Conservation (phyloP, 2,113 vertebrate species). For the Plecturocebus donacophilus region DNA sequence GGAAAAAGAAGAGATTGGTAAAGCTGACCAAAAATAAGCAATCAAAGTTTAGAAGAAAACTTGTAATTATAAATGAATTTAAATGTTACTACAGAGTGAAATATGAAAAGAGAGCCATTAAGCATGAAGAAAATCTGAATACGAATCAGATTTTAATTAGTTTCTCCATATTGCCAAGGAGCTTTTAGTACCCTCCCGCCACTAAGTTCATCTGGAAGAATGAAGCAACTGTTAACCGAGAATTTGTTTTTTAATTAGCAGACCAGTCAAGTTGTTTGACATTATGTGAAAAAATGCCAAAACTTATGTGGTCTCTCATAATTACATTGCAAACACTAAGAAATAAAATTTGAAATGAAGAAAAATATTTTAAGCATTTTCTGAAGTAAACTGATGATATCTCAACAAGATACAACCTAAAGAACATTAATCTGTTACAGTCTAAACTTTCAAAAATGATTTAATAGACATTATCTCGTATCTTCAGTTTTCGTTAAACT, state of each 20-base stretch:
- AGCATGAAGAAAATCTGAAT: neutral
- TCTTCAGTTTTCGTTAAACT: neutral
- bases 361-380: constrained; percentile 1
- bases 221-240: neutral
- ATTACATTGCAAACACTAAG: neutral
- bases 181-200: neutral
- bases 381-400: neutral
- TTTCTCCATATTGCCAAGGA: neutral
- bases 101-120: neutral
- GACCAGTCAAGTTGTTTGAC: neutral
- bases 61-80: neutral
- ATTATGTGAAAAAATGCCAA: neutral
- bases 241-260: neutral
- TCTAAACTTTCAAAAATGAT: neutral
- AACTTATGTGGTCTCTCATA: neutral
- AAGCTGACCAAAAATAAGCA: neutral
- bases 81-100: neutral
- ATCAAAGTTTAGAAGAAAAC: neutral
- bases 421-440: neutral
- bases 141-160: neutral
- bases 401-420: neutral
- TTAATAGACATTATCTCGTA: neutral
- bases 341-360: neutral
- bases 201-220: neutral
- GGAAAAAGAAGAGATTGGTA: neutral